Conservation (phyloP, 2,888 invertebrate species). For the Ceraclea dissimilis region DNA sequence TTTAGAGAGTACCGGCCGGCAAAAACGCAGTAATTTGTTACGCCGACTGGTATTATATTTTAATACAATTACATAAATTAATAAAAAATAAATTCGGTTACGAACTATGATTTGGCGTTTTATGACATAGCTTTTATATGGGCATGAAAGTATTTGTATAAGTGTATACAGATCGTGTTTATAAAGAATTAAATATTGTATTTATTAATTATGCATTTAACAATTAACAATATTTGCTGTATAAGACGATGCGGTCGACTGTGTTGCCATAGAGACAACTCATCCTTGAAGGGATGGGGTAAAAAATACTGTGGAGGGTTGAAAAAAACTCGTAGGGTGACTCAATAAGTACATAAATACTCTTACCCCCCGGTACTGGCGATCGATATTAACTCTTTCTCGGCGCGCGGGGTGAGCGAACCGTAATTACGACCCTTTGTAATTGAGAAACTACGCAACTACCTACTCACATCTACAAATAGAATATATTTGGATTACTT, state of each 20-base stretch:
- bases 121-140: no score
- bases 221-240: conserved; percentile 26
- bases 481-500: no score
- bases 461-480: no score
- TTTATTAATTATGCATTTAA: background rate
- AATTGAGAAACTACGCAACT: conserved; percentile 2
- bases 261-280: conserved; percentile 27
- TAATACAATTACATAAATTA: no score
- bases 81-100: no score
- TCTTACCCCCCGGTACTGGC: conserved; percentile 37
- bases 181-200: background rate
- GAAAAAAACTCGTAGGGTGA: conserved; percentile 53
- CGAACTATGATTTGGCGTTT: no score
- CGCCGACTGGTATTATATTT: no score
- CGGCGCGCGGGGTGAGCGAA: conserved; percentile 28
- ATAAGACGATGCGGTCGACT: conserved; percentile 23
- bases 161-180: no score
- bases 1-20: no score
- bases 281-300: conserved; percentile 28
- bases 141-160: no score
- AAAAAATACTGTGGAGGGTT: conserved; percentile 53
- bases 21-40: no score
- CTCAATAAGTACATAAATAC: conserved; percentile 33
- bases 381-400: conserved; percentile 56
- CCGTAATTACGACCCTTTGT: conserved; percentile 17